Percentiles rank a stretch among this genome's conserved stretches.
Conservation (phyloP, 37 sponge, comb jelly and placozoan species). For the Bolinopsis microptera region DNA sequence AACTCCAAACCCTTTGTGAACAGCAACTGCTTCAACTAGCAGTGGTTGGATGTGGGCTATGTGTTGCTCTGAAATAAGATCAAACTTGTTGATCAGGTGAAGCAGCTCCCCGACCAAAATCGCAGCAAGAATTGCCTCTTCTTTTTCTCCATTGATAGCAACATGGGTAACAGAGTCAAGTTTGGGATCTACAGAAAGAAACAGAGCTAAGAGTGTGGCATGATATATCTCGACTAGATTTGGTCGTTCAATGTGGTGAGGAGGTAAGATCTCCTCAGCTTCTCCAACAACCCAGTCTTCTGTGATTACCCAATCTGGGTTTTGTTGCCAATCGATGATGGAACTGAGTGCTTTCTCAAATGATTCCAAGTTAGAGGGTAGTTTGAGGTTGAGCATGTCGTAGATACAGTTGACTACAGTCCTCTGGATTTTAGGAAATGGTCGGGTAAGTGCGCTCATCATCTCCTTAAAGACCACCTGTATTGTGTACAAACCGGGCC, state of each 20-base stretch:
- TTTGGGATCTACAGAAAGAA: conserved; percentile 35
- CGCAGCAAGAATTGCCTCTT: conserved; percentile 53
- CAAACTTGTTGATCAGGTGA: conserved; percentile 52
- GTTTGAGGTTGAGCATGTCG: conserved; percentile 27
- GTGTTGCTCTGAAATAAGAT: conserved; percentile 26
- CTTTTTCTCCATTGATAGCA: conserved; percentile 51
- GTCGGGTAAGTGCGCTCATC: conserved; percentile 22
- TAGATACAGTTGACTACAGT: conserved; percentile 50
- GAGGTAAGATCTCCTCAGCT: conserved; percentile 5
- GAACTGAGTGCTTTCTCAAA: conserved; percentile 58
- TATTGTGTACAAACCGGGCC: conserved; percentile 52
- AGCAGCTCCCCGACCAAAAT: conserved; percentile 46
- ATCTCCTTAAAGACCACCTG: conserved; percentile 38
- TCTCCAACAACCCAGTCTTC: conserved; percentile 60
- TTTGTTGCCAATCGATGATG: conserved; percentile 58
- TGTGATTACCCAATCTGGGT: conserved; percentile 34
- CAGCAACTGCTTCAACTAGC: conserved; percentile 35
- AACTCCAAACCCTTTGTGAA: conserved; percentile 51
- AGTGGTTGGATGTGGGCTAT: conserved; percentile 64
- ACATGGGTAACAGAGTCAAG: conserved; percentile 47
- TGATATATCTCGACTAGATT: conserved; percentile 47
- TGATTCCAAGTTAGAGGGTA: conserved; percentile 34
- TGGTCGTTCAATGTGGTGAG: conserved; percentile 51
- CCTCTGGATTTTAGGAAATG: conserved; percentile 43
- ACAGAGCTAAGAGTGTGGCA: conserved; percentile 14